Evolutionary conservation across 2,888 invertebrate species (phyloP).

Genomic region (Ramazzottius varieornatus): DNA sequence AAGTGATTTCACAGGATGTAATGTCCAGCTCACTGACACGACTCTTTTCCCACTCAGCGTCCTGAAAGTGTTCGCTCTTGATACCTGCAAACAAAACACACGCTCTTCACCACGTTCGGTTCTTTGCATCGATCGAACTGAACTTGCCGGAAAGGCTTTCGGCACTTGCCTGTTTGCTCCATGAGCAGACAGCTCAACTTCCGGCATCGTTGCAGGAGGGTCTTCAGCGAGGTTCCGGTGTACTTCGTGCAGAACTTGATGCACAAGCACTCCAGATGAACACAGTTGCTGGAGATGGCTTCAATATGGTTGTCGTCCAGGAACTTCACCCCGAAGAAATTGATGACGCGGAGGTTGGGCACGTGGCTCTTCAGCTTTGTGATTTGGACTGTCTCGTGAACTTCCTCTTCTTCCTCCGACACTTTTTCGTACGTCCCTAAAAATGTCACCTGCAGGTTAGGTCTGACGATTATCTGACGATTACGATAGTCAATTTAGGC

Average conservation of each 20-base stretch:
- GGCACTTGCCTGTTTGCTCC: constrained; percentile 68
- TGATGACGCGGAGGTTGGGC: constrained; percentile 85
- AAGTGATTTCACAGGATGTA: constrained; percentile 77
- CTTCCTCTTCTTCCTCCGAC: constrained; percentile 95
- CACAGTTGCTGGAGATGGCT: constrained; percentile 38
- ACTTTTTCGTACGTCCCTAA: constrained; percentile 90
- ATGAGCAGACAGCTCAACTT: constrained; percentile 69
- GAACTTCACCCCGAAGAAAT: constrained; percentile 90
- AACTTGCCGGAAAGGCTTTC: constrained; percentile 6
- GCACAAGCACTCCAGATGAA: constrained; percentile 72
- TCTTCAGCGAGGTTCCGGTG: constrained; percentile 78
- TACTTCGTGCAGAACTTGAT: constrained; percentile 92
- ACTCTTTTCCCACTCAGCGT: constrained; percentile 93
- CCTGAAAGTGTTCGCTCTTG: constrained; percentile 68
- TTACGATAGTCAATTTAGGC: background rate
- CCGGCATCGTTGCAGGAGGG: constrained; percentile 68
- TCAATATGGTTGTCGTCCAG: constrained; percentile 97
- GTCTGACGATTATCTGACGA: background rate
- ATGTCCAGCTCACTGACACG: constrained; percentile 71
- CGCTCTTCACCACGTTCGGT: constrained; percentile 10
- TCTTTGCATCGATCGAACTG: background rate
- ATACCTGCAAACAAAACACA: constrained; percentile 34
- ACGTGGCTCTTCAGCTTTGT: constrained; percentile 93
- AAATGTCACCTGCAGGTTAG: constrained; percentile 8
- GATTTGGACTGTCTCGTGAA: constrained; percentile 94